phyloP scores from a whole-genome alignment of 2,113 vertebrate species.

The Ceyx cyanopectus region DNA sequence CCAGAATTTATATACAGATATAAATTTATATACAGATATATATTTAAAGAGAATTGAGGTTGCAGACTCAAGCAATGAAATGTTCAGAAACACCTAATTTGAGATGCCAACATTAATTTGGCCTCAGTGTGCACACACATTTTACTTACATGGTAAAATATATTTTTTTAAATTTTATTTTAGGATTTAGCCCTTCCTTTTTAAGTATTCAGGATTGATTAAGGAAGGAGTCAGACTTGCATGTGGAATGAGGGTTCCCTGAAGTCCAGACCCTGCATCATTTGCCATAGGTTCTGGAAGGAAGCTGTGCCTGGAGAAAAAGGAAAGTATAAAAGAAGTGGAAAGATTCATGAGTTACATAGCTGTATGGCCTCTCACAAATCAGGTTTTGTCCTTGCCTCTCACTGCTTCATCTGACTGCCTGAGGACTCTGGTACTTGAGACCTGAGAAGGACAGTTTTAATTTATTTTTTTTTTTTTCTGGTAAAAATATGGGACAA shows the following conservation, averaged over 20 bases:
- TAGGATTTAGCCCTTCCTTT: neutral
- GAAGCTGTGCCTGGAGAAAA: neutral
- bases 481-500: neutral
- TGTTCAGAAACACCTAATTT: neutral
- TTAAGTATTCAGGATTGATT: neutral
- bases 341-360: neutral
- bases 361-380: neutral
- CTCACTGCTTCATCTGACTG: neutral
- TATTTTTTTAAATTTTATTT: neutral
- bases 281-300: neutral
- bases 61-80: neutral
- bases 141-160: neutral
- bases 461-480: neutral
- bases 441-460: neutral
- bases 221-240: neutral
- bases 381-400: neutral
- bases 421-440: neutral
- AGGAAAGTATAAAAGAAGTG: neutral
- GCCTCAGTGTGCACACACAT: neutral
- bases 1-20: neutral
- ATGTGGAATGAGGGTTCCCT: neutral
- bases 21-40: neutral
- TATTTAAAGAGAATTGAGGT: neutral
- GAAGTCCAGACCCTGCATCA: neutral
- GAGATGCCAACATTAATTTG: neutral